Percentiles rank a stretch among this genome's conserved stretches.
Evolutionary conservation across 2,797 vertebrate species (phyloP).

Genomic region (Darevskia mixta): DNA sequence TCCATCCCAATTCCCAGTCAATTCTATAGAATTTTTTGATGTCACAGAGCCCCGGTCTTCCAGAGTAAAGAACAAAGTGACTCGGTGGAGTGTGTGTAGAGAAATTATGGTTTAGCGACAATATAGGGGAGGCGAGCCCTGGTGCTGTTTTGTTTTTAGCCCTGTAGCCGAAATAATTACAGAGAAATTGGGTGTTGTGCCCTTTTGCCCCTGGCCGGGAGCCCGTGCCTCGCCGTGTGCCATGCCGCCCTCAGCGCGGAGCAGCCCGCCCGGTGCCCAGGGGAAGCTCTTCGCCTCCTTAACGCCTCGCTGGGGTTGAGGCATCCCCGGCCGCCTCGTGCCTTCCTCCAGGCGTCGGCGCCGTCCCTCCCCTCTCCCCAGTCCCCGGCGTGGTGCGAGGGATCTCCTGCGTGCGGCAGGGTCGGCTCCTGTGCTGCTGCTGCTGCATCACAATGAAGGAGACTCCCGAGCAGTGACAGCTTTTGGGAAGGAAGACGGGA

Average conservation of each 20-base stretch:
- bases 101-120: not conserved
- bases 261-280: not conserved
- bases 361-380: not conserved
- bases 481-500: not conserved
- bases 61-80: not conserved
- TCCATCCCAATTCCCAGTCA: not conserved
- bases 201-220: not conserved
- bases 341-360: not conserved
- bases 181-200: too few species aligned
- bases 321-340: not conserved
- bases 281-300: not conserved
- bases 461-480: not conserved
- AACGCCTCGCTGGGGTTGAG: not conserved
- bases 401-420: not conserved
- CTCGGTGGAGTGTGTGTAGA: too few species aligned
- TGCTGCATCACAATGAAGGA: not conserved
- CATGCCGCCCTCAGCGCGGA: not conserved
- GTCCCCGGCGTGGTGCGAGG: not conserved
- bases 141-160: not conserved
- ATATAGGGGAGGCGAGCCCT: not conserved
- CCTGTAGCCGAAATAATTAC: not conserved
- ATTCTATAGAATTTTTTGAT: constrained; percentile 35
- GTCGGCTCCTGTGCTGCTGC: not conserved
- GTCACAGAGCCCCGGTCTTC: constrained; percentile 30
- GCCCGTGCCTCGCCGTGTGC: not conserved